Evolutionary conservation across 1,140 invertebrate species (phyloP).

Genomic region (Zeugodacus cucurbitae): DNA sequence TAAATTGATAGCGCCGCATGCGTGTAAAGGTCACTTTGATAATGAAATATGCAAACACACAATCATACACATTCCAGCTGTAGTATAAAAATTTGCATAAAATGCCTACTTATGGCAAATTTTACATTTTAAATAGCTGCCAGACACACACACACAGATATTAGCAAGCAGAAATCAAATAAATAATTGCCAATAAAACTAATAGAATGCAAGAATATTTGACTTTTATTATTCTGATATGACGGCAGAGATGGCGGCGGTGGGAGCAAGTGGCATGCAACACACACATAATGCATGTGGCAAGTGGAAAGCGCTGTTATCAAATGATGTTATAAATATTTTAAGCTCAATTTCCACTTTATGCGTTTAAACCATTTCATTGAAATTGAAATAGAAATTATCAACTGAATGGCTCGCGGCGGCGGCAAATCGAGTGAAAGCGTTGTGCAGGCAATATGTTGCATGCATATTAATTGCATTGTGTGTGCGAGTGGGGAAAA

Average conservation of each 20-base stretch:
- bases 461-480: constrained; percentile 1
- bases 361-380: neutral
- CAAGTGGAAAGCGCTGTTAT: neutral
- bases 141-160: neutral
- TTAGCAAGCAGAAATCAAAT: neutral
- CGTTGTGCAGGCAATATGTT: constrained; percentile 6
- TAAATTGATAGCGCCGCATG: neutral
- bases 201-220: neutral
- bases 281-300: too few species aligned
- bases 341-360: neutral
- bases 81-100: neutral
- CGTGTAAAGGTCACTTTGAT: neutral
- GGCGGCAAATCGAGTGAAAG: neutral
- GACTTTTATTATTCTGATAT: neutral
- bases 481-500: neutral
- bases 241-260: neutral
- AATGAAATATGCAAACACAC: neutral
- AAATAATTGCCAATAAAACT: constrained; percentile 6
- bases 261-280: neutral
- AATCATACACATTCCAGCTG: neutral
- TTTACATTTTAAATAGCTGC: neutral
- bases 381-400: neutral
- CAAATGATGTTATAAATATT: neutral
- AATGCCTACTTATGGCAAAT: neutral
- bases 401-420: neutral